Conservation (phyloP, 2,113 vertebrate genomes). For the Oreotrochilus melanogaster region DNA sequence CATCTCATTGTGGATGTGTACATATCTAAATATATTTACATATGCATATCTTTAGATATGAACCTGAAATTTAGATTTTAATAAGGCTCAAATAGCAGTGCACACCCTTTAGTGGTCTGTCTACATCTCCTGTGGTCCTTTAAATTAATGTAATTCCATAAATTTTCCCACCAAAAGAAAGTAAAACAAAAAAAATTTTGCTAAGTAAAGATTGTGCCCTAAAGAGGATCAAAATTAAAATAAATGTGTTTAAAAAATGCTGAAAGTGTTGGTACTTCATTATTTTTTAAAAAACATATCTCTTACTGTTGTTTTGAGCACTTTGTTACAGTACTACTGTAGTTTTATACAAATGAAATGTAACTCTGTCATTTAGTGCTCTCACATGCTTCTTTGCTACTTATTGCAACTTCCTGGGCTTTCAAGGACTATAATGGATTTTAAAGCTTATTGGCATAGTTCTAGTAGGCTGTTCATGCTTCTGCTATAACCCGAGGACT, state of each 20-base stretch:
- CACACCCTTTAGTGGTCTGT: neutral
- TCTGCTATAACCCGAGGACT: neutral
- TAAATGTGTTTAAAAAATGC: neutral
- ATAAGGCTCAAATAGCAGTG: neutral
- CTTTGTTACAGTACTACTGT: neutral
- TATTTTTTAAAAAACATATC: neutral
- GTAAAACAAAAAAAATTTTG: neutral
- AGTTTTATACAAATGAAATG: neutral
- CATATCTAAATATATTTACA: neutral
- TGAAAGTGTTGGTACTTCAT: neutral
- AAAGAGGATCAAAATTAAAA: neutral
- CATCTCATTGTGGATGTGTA: neutral
- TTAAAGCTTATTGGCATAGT: neutral
- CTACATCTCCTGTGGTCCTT: neutral
- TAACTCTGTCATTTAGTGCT: neutral
- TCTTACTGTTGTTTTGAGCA: neutral
- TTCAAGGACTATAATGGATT: neutral
- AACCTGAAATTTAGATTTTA: neutral
- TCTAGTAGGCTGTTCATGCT: conserved; percentile 7
- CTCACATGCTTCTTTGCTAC: neutral
- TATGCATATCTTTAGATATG: neutral
- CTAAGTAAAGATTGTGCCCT: neutral
- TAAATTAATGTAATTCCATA: neutral
- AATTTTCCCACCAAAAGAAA: neutral
- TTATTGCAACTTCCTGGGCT: conserved; percentile 1